Evolutionary conservation across 2,113 vertebrate genomes (phyloP).

Genomic region (Scartelaos histophorus): DNA sequence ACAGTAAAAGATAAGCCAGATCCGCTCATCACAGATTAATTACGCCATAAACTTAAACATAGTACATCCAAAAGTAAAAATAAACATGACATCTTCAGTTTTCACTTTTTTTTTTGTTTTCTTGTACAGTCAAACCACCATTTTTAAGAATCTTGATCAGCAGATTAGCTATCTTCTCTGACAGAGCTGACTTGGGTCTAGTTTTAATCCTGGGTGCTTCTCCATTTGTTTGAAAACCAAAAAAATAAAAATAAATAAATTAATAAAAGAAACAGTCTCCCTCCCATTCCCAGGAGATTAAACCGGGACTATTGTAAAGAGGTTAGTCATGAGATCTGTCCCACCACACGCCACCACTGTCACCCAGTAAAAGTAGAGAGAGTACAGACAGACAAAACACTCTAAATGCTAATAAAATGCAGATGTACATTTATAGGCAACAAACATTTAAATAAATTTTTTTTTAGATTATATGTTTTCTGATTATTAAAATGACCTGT

Average conservation of each 20-base stretch:
- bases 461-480: too few species aligned
- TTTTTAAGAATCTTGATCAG: constrained; percentile 3
- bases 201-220: constrained; percentile 24
- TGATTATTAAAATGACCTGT: background rate
- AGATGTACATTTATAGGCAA: background rate
- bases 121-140: background rate
- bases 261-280: background rate
- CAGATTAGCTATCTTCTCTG: constrained; percentile 8
- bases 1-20: background rate
- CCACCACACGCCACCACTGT: background rate
- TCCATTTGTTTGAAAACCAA: background rate
- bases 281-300: constrained; percentile 36
- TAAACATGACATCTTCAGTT: constrained; percentile 11
- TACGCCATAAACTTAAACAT: background rate
- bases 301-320: constrained; percentile 28
- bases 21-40: background rate
- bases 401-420: background rate
- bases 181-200: constrained; percentile 14
- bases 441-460: too few species aligned
- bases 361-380: constrained; percentile 8
- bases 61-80: constrained; percentile 9
- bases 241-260: background rate
- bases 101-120: background rate
- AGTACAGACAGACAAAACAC: background rate
- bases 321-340: constrained; percentile 30